phyloP scores from a whole-genome alignment of 2,797 vertebrate species.

The Geotrypetes seraphini region DNA sequence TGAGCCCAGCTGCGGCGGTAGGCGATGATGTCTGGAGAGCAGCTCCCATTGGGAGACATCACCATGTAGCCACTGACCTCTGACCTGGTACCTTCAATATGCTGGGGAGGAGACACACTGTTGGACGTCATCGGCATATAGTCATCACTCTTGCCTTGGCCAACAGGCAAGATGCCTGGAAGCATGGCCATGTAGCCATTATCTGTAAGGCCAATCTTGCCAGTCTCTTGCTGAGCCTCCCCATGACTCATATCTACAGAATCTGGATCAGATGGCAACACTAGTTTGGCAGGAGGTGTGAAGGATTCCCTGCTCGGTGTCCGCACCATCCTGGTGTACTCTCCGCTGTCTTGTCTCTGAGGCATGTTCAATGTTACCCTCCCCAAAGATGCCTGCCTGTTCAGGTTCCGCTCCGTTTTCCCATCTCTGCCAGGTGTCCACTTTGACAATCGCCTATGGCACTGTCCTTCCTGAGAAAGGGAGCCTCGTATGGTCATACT shows the following conservation, averaged over 20 bases:
- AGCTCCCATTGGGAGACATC: slow-evolving; percentile 66
- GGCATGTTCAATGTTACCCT: slow-evolving; percentile 39
- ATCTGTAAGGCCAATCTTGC: slow-evolving; percentile 42
- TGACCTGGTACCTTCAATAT: slow-evolving; percentile 43
- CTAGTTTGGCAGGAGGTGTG: slow-evolving; percentile 19
- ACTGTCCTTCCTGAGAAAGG: not conserved
- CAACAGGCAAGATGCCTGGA: slow-evolving; percentile 45
- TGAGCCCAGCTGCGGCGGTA: not conserved
- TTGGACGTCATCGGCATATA: slow-evolving; percentile 67
- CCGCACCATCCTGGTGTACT: slow-evolving; percentile 68
- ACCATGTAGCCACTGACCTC: slow-evolving; percentile 61
- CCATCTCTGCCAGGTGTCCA: slow-evolving; percentile 56
- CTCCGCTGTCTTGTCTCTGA: slow-evolving; percentile 51
- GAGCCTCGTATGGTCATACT: slow-evolving; percentile 51
- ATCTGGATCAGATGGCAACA: not conserved
- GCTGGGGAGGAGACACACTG: slow-evolving; percentile 63
- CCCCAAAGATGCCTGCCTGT: slow-evolving; percentile 61
- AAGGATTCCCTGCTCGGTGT: slow-evolving; percentile 57
- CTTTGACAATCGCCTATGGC: slow-evolving; percentile 48
- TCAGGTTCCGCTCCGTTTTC: slow-evolving; percentile 52
- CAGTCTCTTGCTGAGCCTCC: not conserved
- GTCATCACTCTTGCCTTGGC: slow-evolving; percentile 47
- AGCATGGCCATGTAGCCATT: slow-evolving; percentile 71
- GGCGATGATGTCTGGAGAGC: slow-evolving; percentile 54
- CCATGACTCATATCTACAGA: not conserved